Evolutionary conservation across 2,113 vertebrate genomes (phyloP), one percentile per base, ranked within the genome.

Genomic region (Cheirogaleus medius): DNA sequence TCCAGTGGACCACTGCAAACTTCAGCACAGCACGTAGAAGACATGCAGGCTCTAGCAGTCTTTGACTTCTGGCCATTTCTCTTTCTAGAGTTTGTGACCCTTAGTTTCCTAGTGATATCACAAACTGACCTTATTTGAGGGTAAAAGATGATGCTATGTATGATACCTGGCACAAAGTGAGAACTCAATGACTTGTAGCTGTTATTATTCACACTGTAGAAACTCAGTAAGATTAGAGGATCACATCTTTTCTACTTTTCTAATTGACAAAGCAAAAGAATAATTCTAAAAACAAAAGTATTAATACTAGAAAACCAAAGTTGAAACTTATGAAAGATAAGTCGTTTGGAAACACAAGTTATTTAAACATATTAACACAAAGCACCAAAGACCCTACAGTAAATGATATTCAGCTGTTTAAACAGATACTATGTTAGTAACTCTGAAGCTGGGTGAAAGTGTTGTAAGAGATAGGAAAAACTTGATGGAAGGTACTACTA

Each of bases 341-440:
- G 86, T 8, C 11, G 64, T 54, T 88, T 96, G 63, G 54, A 95
- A 84, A 96, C 7, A 71, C 54, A 95, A 85, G 13, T n/a, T n/a
- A 90, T 54, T 93, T 93, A 95, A 77, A 56, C 39, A 87, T 47
- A 91, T 74, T 20, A 68, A 39, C 37, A 71, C 7, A 25, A 81
- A 90, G 76, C 76, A 87, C 74, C 49, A 42, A 52, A 91, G 56
- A 74, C 7, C 3, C n/a, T 25, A 8, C 0, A 56, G 42, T 49
- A 90, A 74, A 20, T 20, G 2, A 78, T 60, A 81, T 29, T 64
- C 1, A 82, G 21, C 32, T 74, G 29, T 80, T 92, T 63, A 47
- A 80, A 80, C 66, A 85, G 34, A 86, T 34, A 42, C 3, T 17
- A 13, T 76, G 84, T n/a, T 29, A 17, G 25, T n/a, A 73, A 69